phyloP scores from a whole-genome alignment of 2,113 vertebrate genomes.

The Pipra filicauda region DNA sequence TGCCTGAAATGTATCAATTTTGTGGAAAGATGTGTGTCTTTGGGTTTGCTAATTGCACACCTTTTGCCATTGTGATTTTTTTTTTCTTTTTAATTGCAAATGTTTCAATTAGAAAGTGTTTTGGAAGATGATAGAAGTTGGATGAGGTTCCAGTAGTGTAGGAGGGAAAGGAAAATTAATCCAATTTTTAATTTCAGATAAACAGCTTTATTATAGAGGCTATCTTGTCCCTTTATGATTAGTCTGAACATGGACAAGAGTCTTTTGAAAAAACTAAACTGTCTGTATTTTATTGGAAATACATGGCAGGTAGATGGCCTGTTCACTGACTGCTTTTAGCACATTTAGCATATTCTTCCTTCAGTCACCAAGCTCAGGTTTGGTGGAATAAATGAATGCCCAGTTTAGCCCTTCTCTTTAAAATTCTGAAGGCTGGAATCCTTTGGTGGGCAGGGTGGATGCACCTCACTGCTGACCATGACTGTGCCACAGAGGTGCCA shows the following conservation, averaged over 20 bases:
- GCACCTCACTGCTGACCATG: neutral
- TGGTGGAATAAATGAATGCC: neutral
- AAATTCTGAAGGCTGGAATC: neutral
- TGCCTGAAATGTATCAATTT: neutral
- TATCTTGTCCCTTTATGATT: neutral
- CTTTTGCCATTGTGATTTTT: neutral
- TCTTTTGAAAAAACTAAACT: neutral
- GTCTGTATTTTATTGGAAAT: neutral
- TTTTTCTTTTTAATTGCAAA: neutral
- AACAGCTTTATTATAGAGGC: slow-evolving; percentile 33
- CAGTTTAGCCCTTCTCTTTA: neutral
- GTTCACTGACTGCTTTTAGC: neutral
- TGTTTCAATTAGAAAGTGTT: slow-evolving; percentile 23
- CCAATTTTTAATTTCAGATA: slow-evolving; percentile 51
- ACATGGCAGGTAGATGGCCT: neutral
- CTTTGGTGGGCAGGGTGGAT: neutral
- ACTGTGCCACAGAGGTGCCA: fast-evolving
- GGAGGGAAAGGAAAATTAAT: slow-evolving; percentile 31
- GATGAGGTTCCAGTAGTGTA: neutral
- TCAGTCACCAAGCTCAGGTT: neutral
- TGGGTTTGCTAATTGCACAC: neutral
- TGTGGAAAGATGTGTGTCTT: neutral
- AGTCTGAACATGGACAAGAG: neutral
- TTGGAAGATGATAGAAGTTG: slow-evolving; percentile 34
- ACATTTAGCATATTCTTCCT: neutral